Conservation (phyloP, 2,797 vertebrate genomes). For the Pangasius sanitwongsei region DNA sequence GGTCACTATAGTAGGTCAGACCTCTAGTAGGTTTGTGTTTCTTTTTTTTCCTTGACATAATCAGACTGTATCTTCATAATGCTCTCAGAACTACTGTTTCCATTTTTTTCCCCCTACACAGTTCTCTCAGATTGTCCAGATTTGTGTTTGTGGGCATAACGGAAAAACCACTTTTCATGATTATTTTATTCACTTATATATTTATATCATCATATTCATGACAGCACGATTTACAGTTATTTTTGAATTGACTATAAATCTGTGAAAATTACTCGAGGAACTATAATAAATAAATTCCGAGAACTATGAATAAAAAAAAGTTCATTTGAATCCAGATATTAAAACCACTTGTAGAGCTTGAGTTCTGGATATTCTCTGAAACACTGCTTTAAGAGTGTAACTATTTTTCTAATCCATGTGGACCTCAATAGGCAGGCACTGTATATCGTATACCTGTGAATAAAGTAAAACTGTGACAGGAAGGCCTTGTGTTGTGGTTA, state of each 20-base stretch:
- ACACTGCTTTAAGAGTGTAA: neutral
- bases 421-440: neutral
- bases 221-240: neutral
- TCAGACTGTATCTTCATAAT: neutral
- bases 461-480: neutral
- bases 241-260: neutral
- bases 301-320: neutral
- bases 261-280: neutral
- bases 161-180: neutral
- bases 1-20: neutral
- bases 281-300: neutral
- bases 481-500: neutral
- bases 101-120: neutral
- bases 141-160: neutral
- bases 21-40: neutral
- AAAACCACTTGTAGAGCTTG: neutral
- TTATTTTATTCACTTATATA: neutral
- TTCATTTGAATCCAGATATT: neutral
- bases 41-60: neutral
- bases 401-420: neutral
- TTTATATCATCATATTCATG: neutral
- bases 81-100: neutral
- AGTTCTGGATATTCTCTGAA: neutral
- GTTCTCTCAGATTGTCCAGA: neutral
- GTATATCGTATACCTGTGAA: neutral